A percentile compares a stretch with the other conserved stretches of the same genome.
These are phyloP conservation scores for Ormyrus thymus DNA, from an alignment of 2,888 invertebrate genomes.

Conservation along the genomic window DNA sequence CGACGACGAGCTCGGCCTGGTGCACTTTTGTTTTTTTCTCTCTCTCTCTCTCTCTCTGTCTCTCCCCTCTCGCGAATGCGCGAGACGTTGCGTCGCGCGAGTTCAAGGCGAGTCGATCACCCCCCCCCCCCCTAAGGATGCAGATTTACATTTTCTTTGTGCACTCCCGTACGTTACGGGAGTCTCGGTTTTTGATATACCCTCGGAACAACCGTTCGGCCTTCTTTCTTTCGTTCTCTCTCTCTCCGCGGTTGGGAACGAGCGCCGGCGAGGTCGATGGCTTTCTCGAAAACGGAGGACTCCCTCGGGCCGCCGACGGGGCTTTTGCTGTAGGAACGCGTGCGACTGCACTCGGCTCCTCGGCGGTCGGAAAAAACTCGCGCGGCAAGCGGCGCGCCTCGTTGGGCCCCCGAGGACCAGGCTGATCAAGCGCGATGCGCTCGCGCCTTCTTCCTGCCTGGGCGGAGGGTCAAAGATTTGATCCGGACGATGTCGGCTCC, in stretches of 20 bases:
- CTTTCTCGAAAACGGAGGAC: background rate
- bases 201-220: background rate
- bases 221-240: background rate
- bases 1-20: background rate
- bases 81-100: conserved; percentile 23
- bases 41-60: background rate
- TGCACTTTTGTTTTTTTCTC: background rate
- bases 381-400: too few species aligned
- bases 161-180: background rate
- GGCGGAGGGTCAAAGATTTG: too few species aligned
- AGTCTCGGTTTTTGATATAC: background rate
- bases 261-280: conserved; percentile 3
- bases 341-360: too few species aligned
- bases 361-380: too few species aligned
- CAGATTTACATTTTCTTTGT: conserved; percentile 38
- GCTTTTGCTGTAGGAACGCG: too few species aligned
- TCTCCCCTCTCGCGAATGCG: background rate
- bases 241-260: background rate
- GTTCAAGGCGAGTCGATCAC: conserved; percentile 62
- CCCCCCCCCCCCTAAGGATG: conserved; percentile 41
- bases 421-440: too few species aligned
- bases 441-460: too few species aligned
- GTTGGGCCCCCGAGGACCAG: too few species aligned
- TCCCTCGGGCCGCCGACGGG: too few species aligned
- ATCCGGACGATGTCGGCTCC: too few species aligned